These are phyloP conservation scores for Chrysolina americana DNA, from an alignment of 2,888 invertebrate genomes.

Conservation along the genomic window DNA sequence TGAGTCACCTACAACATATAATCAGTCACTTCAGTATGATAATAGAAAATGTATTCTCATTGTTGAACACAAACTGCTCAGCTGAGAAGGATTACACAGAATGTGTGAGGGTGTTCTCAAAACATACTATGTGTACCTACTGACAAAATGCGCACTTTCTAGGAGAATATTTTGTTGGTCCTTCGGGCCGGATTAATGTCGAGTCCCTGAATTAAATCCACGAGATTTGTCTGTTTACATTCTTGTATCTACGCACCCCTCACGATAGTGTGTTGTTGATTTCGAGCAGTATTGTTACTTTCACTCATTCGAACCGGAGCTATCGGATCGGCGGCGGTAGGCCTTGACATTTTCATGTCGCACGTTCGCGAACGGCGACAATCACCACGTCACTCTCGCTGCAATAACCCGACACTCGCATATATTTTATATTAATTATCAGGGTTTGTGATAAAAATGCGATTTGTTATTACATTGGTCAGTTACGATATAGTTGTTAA, in stretches of 20 bases:
- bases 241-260: conserved; percentile 5
- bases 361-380: conserved; percentile 61
- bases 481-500: too few relatives aligned
- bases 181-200: background rate
- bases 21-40: too few relatives aligned
- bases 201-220: background rate
- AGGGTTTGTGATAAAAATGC: conserved; percentile 8
- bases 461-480: background rate
- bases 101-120: too few relatives aligned
- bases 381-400: conserved; percentile 54
- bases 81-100: too few relatives aligned
- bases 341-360: conserved; percentile 66
- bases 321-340: conserved; percentile 55
- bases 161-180: background rate
- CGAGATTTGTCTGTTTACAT: background rate
- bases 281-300: conserved; percentile 51
- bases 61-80: too few relatives aligned
- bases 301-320: conserved; percentile 63
- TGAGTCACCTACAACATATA: too few relatives aligned
- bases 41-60: too few relatives aligned
- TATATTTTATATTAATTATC: background rate
- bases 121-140: too few relatives aligned
- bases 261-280: background rate
- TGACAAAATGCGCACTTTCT: too few relatives aligned
- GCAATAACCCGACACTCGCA: conserved; percentile 16